Base-by-base conservation (phyloP, 1,140 invertebrate species). In the Drosophila jambulina region DNA sequence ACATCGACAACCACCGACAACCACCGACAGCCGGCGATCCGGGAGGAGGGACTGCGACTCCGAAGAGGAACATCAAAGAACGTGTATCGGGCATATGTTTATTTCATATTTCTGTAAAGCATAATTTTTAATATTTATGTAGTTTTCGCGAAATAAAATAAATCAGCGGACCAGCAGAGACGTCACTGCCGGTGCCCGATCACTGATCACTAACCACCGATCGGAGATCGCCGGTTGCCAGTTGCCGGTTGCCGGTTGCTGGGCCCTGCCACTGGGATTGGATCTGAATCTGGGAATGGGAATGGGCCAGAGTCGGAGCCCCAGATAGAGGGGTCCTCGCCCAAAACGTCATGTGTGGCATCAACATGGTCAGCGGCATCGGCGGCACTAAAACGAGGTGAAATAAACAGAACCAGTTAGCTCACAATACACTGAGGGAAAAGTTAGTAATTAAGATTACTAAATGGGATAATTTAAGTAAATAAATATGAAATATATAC, bases 61-160 rank as follows among this genome's bases (percentile, higher is more conserved):
- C 45, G 5, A 59, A 32, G 38, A 70, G 58, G 64, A 56, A 67
- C 60, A 79, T 51, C 51, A 65, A 81, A 67, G 53, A 62, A 80
- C 64, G 58, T 67, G 57, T 63, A 57, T 56, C 40, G 53, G 53
- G 58, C 69, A 78, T 72, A 86, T 87, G 80, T 90, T 88, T 81
- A 75, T 88, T 88, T 85, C 85, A 90, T 88, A 88, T 88, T 88
- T 88, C 63, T 82, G 87, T 67, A 78, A 51, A 81, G 84, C 85
- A 88, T 84, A 90, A 88, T 90, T 82, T 82, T 82, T 84, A 78
- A 90, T 91, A 90, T 88, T 90, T 90, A 90, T 88, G 86, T 88
- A 77, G 86, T 78, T 90, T 91, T 82, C 80, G 78, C 45, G 75
- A 85, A 90, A 90, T 90, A 91, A 90, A 91, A 90, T 90, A 90